A percentile compares a stretch with the other conserved stretches of the same genome.
Evolutionary conservation across 2,888 invertebrate species (phyloP).

Genomic region (Heterodera filipjevi): DNA sequence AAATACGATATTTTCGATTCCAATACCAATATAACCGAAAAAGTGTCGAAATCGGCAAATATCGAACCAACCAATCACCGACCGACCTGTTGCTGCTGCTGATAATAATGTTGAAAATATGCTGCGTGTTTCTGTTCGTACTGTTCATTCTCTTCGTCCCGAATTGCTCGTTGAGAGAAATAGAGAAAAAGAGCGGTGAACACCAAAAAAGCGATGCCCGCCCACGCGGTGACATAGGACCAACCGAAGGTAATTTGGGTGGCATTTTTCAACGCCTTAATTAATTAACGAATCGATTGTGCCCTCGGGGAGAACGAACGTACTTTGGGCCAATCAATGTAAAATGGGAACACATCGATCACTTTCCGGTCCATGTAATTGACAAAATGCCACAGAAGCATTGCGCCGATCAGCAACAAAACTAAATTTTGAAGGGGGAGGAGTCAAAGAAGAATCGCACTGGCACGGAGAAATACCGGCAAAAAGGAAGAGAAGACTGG

Average conservation of each 20-base stretch:
- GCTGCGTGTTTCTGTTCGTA: constrained; percentile 59
- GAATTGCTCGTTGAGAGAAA: constrained; percentile 50
- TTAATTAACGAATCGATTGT: constrained; percentile 18
- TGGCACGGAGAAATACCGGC: constrained; percentile 75
- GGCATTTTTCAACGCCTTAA: constrained; percentile 55
- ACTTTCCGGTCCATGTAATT: constrained; percentile 94
- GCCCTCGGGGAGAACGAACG: constrained; percentile 23
- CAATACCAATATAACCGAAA: no score
- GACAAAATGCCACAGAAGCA: constrained; percentile 80
- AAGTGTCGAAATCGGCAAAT: no score
- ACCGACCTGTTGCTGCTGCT: constrained; percentile 32
- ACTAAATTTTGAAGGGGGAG: constrained; percentile 70
- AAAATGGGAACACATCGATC: constrained; percentile 87
- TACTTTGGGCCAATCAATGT: constrained; percentile 79
- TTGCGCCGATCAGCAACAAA: constrained; percentile 85
- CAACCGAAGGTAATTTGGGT: constrained; percentile 78
- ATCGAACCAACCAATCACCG: neutral
- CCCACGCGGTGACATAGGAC: constrained; percentile 96
- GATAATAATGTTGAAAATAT: constrained; percentile 48
- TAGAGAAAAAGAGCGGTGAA: constrained; percentile 67
- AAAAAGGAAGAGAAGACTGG: constrained; percentile 84
- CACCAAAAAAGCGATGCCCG: constrained; percentile 88
- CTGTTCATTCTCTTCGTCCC: constrained; percentile 52
- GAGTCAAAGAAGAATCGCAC: neutral
- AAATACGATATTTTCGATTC: no score